A percentile compares a stretch with the other conserved stretches of the same genome.
These are phyloP conservation scores for Eulemur albifrons DNA, from an alignment of 2,797 vertebrate genomes.

Conservation along the genomic window DNA sequence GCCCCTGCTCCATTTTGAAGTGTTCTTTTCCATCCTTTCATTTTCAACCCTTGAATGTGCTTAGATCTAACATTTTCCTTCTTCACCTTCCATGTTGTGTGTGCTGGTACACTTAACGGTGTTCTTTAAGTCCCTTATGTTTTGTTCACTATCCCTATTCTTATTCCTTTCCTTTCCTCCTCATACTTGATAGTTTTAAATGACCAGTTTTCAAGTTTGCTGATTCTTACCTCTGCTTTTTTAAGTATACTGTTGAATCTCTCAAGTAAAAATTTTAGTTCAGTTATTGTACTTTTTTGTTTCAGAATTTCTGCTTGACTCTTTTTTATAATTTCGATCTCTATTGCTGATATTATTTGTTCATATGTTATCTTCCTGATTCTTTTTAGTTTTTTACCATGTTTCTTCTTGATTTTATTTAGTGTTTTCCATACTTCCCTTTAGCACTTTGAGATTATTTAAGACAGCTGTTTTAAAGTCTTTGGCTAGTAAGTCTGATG, in stretches of 20 bases:
- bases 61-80: not conserved
- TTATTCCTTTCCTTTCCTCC: not conserved
- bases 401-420: not conserved
- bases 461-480: not conserved
- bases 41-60: not conserved
- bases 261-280: not conserved
- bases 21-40: not conserved
- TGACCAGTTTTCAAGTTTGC: not conserved
- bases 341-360: not conserved
- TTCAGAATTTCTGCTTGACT: not conserved
- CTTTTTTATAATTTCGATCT: not conserved
- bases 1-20: not conserved
- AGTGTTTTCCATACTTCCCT: not conserved
- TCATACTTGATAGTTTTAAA: not conserved
- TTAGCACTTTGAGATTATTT: not conserved
- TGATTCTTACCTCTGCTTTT: not conserved
- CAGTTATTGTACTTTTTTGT: not conserved
- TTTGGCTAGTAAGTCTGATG: not conserved
- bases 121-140: no score
- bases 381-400: not conserved
- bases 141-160: not conserved
- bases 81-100: not conserved
- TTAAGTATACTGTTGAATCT: not conserved
- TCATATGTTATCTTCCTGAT: not conserved
- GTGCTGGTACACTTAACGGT: not conserved